These are phyloP conservation scores for Paragorgia papillata DNA, from an alignment of 92 coral and sea anemone genomes.

Conservation along the genomic window DNA sequence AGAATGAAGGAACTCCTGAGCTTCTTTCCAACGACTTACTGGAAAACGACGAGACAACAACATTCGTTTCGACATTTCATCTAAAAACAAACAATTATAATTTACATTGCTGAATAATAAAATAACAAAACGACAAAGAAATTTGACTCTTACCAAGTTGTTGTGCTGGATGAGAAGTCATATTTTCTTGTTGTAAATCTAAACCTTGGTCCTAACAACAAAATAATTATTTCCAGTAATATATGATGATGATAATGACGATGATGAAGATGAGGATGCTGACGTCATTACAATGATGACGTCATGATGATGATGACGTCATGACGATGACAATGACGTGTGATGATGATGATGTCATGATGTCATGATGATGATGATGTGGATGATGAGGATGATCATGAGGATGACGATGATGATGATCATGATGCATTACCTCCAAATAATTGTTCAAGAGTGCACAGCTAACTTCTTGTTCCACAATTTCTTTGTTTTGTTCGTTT, in stretches of 20 bases:
- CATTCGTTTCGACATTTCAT: slow-evolving; percentile 67
- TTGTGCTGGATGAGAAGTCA: not conserved
- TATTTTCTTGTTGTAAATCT: slow-evolving; percentile 69
- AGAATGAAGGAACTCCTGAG: slow-evolving; percentile 62
- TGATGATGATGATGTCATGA: not conserved
- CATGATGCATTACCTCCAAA: slow-evolving; percentile 66
- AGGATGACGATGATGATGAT: too few species aligned
- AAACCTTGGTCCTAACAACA: slow-evolving; percentile 82
- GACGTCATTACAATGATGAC: not conserved
- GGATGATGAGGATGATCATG: not conserved
- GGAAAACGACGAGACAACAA: slow-evolving; percentile 66
- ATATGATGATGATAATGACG: not conserved
- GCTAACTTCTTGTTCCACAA: slow-evolving; percentile 98
- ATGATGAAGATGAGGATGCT: not conserved
- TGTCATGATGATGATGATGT: not conserved
- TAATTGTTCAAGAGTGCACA: slow-evolving; percentile 93
- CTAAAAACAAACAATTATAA: slow-evolving; percentile 38
- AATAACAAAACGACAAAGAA: not conserved
- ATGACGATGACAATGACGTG: too few species aligned
- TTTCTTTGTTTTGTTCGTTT: slow-evolving; percentile 90
- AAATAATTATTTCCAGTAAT: too few species aligned
- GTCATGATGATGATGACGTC: not conserved
- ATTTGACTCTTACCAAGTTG: not conserved
- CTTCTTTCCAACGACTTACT: slow-evolving; percentile 68
- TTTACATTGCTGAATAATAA: not conserved